A percentile compares a stretch with the other conserved stretches of the same genome.
Conservation (phyloP, 1,140 invertebrate genomes). For the Mycetomoellerius zeteki region DNA sequence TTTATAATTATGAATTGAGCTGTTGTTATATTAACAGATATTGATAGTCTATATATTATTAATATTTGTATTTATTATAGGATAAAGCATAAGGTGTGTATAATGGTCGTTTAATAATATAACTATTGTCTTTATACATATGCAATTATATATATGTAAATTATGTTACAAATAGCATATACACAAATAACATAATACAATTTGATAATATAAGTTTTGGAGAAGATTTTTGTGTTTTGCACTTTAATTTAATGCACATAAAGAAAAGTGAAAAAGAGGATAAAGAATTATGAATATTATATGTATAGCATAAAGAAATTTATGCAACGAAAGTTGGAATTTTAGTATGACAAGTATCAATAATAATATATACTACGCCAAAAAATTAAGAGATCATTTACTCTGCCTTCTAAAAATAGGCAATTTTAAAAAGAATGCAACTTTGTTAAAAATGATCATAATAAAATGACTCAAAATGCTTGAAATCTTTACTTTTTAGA, state of each 20-base stretch:
- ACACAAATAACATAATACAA: not conserved
- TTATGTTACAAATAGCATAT: constrained; percentile 11
- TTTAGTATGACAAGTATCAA: not conserved
- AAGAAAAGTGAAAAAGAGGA: not conserved
- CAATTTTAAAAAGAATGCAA: too few relatives aligned
- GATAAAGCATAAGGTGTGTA: constrained; percentile 4
- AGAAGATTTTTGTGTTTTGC: not conserved
- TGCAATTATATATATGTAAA: not conserved
- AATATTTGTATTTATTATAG: not conserved
- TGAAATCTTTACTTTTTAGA: too few relatives aligned
- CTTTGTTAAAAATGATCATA: too few relatives aligned
- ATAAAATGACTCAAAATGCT: too few relatives aligned
- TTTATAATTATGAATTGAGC: not conserved
- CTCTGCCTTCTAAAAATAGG: too few relatives aligned
- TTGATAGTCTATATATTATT: constrained; percentile 4
- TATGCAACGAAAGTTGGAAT: not conserved
- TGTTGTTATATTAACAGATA: not conserved
- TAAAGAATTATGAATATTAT: not conserved
- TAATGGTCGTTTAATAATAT: constrained; percentile 8
- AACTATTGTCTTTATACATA: not conserved
- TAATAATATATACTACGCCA: not conserved
- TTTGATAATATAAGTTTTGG: not conserved
- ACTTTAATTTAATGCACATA: not conserved
- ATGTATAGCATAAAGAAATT: not conserved
- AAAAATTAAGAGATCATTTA: too few relatives aligned